phyloP scores from a whole-genome alignment of 2,888 invertebrate species.

The Oscheius sp. region DNA sequence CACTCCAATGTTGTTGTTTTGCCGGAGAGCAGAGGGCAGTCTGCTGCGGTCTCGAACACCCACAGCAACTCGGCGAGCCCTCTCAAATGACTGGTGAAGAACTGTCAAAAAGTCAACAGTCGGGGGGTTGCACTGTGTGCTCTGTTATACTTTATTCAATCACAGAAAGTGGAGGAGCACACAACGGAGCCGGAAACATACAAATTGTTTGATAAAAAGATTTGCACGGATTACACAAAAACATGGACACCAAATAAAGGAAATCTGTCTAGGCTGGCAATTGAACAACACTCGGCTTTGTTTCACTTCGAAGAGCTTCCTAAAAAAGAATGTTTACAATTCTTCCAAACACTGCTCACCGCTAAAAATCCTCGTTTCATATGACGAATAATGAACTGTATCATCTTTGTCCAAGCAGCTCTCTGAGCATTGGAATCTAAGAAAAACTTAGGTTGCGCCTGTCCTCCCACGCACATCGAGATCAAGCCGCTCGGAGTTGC shows the following conservation, averaged over 20 bases:
- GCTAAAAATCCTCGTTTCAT: slow-evolving; percentile 52
- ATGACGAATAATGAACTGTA: slow-evolving; percentile 54
- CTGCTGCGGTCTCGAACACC: slow-evolving; percentile 3
- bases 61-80: not conserved
- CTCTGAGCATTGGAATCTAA: slow-evolving; percentile 30
- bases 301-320: slow-evolving; percentile 24
- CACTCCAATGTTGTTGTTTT: slow-evolving; percentile 32
- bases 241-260: not conserved
- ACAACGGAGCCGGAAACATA: not conserved
- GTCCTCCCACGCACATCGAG: slow-evolving; percentile 35
- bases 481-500: slow-evolving; percentile 26
- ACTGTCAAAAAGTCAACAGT: slow-evolving; percentile 4
- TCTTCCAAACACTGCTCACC: not conserved
- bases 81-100: slow-evolving; percentile 7
- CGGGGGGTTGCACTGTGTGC: slow-evolving; percentile 4
- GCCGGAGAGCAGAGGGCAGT: slow-evolving; percentile 3
- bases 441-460: slow-evolving; percentile 33
- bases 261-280: not conserved
- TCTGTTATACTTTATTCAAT: slow-evolving; percentile 28
- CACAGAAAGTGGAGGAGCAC: slow-evolving; percentile 15
- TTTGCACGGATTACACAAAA: not conserved
- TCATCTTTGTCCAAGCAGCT: slow-evolving; percentile 52
- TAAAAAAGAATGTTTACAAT: slow-evolving; percentile 6
- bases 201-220: slow-evolving; percentile 6
- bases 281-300: not conserved